Evolutionary conservation across 2,888 invertebrate species (phyloP), one percentile per base, ranked within the genome.

Genomic region (Agriotes lineatus): DNA sequence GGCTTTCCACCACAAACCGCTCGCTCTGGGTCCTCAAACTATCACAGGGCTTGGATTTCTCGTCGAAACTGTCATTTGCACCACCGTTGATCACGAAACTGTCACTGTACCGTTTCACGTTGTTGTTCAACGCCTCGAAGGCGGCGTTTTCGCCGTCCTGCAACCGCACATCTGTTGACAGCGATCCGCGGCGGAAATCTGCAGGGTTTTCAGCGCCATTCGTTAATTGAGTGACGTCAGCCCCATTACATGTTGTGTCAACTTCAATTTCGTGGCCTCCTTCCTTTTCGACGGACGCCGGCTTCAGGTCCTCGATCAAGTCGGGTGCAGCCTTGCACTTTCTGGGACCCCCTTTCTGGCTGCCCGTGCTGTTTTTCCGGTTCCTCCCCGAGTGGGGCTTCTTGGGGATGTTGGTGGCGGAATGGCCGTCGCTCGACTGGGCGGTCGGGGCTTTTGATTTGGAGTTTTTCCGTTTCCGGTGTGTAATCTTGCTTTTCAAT

Each of bases 401-500:
- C 37, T 69, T 72, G 4, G 33, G 22, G 6, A 20, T 67, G 62
- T 64, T 69, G 7, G 42, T 9, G 25, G 60, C 50, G 6, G 64
- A 35, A 68, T 69, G 63, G 56, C 30, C 63, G n/a, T 72, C 69
- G 42, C 33, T 19, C 37, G 64, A 66, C 67, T 73, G 61, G 59
- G 71, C 72, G 72, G 71, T 75, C 62, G 72, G 73, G 64, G 59
- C 67, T 67, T 72, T 72, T 44, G 77, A 65, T 74, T 81, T 82
- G 66, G 79, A 75, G 70, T 75, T 80, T 78, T 82, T 82, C 77
- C 81, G 83, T 75, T 84, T 84, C 81, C 82, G 75, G 78, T 83
- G 81, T 50, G 82, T 82, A 77, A 83, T 83, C 80, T 83, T 83
- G 75, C 79, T 83, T 77, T 81, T 81, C 74, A 83, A 81, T 81